phyloP scores from a whole-genome alignment of 2,888 invertebrate species.

The Drosophila hamatofila region DNA sequence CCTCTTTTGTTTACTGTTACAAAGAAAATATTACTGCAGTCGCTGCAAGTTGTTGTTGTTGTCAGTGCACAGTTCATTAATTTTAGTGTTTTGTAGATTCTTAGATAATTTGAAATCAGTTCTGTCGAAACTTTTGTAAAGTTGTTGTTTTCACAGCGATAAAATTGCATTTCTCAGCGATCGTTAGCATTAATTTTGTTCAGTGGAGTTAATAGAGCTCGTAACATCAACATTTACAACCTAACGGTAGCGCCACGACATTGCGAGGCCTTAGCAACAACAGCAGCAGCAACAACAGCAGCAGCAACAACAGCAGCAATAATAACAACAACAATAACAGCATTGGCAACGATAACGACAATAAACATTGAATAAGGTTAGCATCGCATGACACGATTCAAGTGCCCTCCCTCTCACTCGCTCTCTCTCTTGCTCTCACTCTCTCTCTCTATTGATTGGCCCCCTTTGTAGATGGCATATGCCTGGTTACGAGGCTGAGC shows the following conservation, averaged over 20 bases:
- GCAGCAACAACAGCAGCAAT: constrained; percentile 29
- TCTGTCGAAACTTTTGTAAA: constrained; percentile 8
- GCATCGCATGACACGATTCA: constrained; percentile 46
- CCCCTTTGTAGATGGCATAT: constrained; percentile 14
- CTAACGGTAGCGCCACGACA: constrained; percentile 73
- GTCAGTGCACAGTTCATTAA: constrained; percentile 12
- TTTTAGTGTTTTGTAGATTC: constrained; percentile 12
- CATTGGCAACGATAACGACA: constrained; percentile 34
- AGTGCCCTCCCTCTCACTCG: constrained; percentile 1
- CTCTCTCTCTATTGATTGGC: background rate
- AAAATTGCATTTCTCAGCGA: constrained; percentile 1
- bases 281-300: constrained; percentile 33
- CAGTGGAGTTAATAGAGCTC: constrained; percentile 51
- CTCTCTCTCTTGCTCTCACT: background rate
- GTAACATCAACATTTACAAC: constrained; percentile 65
- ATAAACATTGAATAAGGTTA: constrained; percentile 76
- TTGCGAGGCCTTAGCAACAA: constrained; percentile 54
- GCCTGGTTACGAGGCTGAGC: constrained; percentile 32
- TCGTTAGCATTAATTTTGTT: constrained; percentile 27
- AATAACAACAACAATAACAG: constrained; percentile 25
- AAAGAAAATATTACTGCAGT: background rate
- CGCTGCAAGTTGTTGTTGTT: background rate
- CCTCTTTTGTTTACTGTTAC: no score
- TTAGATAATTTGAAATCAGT: constrained; percentile 12
- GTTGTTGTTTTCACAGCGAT: background rate